Base-by-base conservation (phyloP, 1,140 invertebrate species). In the Drosophila mojavensis region DNA sequence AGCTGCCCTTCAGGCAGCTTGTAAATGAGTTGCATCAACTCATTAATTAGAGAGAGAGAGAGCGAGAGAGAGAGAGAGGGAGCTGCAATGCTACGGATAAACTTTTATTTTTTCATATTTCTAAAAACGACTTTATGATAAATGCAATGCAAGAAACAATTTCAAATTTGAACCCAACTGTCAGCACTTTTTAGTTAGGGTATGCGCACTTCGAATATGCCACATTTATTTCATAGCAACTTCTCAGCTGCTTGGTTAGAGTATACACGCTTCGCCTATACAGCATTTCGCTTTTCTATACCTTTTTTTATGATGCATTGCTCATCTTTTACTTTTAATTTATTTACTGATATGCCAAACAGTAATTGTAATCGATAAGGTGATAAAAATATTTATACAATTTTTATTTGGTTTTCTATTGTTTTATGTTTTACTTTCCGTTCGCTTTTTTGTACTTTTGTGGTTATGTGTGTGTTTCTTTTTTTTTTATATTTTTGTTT, bases 311-410 rank as follows among this genome's bases (percentile, higher is more conserved):
- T 41, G 33, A 47, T 62, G 53, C 50, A 75, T 75, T 71, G 53
- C 53, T 72, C 55, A 54, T 71, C 63, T 76, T 51, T 76, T 66
- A 67, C 54, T 67, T 81, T 76, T 74, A 82, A 79, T 82, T 77
- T 78, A 88, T 79, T 88, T 77, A 77, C 76, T 82, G 76, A 72
- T 76, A 72, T 60, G 58, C 43, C 55, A 55, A 66, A 72, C 51
- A 66, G 83, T 88, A 88, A 86, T 82, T 77, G 79, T 63, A 86
- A 86, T 86, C 83, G 76, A 86, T 86, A 86, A 88, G 79, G 73
- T 71, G 72, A 86, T 86, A 86, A 86, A 67, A 88, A 76, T 86
- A 75, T 74, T 73, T 79, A 69, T 81, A 78, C 41, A 69, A 69
- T 61, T 74, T 74, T 51, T 69, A 56, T 74, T 50, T 62, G 55